phyloP scores from a whole-genome alignment of 2,797 vertebrate genomes.

The Fistularia commersonii region DNA sequence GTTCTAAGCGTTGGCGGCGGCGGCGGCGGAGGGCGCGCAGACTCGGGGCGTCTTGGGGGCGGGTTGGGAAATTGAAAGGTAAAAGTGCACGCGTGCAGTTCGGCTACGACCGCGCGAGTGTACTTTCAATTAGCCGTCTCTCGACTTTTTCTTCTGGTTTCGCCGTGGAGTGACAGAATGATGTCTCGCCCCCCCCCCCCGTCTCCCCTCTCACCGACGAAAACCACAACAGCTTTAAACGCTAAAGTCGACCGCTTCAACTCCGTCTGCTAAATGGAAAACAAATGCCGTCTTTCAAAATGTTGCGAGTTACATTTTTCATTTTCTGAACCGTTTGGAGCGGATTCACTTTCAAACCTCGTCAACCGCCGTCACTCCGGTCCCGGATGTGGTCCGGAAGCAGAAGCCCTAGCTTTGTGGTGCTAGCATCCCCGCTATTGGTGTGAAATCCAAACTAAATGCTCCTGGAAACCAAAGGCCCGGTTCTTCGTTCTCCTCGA shows the following conservation, averaged over 20 bases:
- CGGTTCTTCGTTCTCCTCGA: no score
- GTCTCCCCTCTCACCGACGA: not conserved
- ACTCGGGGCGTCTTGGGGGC: constrained; percentile 8
- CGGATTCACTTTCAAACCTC: no score
- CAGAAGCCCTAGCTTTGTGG: no score
- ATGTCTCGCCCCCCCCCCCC: not conserved
- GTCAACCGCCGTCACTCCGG: no score
- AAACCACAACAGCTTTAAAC: constrained; percentile 6
- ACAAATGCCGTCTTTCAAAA: no score
- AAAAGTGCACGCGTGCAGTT: constrained; percentile 8
- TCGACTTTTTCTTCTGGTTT: constrained; percentile 2
- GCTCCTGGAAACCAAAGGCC: no score
- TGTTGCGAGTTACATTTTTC: no score
- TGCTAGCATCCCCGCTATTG: no score
- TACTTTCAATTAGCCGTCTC: constrained; percentile 29
- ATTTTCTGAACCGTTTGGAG: no score
- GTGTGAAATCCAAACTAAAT: no score
- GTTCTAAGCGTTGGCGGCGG: constrained; percentile 8
- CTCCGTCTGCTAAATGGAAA: no score
- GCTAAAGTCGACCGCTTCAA: not conserved
- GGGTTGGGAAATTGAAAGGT: constrained; percentile 22
- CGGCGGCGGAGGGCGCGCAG: constrained; percentile 8
- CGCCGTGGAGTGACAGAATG: constrained; percentile 21
- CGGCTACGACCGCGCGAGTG: constrained; percentile 11
- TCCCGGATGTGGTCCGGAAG: no score